Evolutionary conservation across 2,888 invertebrate genomes (phyloP), one percentile per base, ranked within the genome.

Genomic region (Oxytorus armatus): DNA sequence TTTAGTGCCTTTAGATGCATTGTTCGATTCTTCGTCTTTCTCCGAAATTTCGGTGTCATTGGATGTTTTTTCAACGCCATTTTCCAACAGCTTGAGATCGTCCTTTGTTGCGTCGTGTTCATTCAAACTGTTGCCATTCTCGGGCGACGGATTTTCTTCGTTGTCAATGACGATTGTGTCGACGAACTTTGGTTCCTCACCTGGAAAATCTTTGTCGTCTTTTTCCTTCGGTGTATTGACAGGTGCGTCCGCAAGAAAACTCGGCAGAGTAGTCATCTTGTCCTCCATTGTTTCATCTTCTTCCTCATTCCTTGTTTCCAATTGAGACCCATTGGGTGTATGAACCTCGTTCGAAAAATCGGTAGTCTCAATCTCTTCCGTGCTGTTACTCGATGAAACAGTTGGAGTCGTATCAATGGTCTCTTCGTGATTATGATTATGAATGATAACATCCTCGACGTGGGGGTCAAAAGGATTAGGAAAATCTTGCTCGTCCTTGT

Each of bases 401-500:
- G 59, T 18, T 14, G 49, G 0, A 10, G 63, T 29, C 14, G 76
- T 57, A 25, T 51, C 77, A 1, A 65, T 44, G 11, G 69, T 77
- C 44, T 83, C 81, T 8, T 72, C 77, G 18, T 63, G 36, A 14
- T 42, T 8, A 3, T 59, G 66, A 65, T 75, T 84, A 74, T 86
- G 79, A 33, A 84, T 85, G 49, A 89, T 85, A 4, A 89, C 89
- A 57, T 90, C 89, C 57, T 90, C 90, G 2, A 89, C 85, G 39
- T 88, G 88, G 10, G 82, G 81, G 77, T 93, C 93, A 53, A 92
- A 89, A 1, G 93, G 93, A 90, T 94, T 94, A 5, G 92, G 93
- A 42, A 88, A 90, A 80, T 93, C 92, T 83, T 92, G 91, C 86
- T 93, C 92, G 84, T 94, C 93, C 80, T 93, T 92, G 84, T 93